Evolutionary conservation across 2,113 vertebrate genomes (phyloP).

Genomic region (Phalacrocorax pelagicus): DNA sequence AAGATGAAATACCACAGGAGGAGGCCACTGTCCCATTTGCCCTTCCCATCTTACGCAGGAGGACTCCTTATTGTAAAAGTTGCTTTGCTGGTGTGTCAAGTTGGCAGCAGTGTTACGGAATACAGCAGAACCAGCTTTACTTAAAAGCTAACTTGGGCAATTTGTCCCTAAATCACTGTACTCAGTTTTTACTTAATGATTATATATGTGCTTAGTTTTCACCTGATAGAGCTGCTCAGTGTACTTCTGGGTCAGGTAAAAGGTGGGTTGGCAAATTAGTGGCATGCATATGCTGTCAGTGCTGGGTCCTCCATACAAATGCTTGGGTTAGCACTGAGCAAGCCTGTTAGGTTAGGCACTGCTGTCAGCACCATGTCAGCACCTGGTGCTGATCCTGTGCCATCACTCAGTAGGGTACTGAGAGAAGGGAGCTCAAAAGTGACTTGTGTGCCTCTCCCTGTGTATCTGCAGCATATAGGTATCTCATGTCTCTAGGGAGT

Average conservation of each 20-base stretch:
- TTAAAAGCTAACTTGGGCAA: not conserved
- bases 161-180: not conserved
- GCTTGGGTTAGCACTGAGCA: not conserved
- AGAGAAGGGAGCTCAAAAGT: not conserved
- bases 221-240: not conserved
- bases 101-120: not conserved
- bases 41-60: not conserved
- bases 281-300: not conserved
- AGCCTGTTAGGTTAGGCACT: not conserved
- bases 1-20: not conserved
- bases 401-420: rapidly evolving
- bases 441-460: not conserved
- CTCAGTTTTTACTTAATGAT: not conserved
- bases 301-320: not conserved
- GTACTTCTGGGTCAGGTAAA: not conserved
- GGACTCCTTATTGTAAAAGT: not conserved
- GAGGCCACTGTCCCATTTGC: not conserved
- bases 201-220: not conserved
- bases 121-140: not conserved
- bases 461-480: not conserved
- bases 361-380: not conserved
- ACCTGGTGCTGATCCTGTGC: not conserved
- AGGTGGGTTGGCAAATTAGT: not conserved
- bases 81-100: not conserved
- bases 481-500: not conserved